Conservation (phyloP, 2,113 vertebrate species). For the Saccopteryx bilineata region DNA sequence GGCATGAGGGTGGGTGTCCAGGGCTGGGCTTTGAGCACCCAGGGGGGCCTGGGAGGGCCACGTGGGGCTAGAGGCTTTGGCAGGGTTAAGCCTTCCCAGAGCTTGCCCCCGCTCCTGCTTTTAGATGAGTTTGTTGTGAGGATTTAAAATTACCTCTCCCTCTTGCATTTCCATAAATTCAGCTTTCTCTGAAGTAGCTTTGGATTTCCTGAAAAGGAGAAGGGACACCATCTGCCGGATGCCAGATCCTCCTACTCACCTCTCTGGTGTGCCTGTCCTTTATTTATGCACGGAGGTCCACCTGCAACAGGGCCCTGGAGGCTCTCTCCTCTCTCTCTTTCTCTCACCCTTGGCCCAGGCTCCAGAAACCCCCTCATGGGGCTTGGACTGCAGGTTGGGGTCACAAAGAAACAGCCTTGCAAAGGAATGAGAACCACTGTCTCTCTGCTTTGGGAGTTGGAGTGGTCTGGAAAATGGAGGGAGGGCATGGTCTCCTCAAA, state of each 20-base stretch:
- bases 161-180: slow-evolving; percentile 8
- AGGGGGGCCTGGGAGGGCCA: not conserved
- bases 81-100: not conserved
- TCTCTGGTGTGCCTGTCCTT: not conserved
- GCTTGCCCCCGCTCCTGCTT: not conserved
- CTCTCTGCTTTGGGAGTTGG: not conserved
- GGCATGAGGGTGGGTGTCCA: not conserved
- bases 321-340: not conserved
- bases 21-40: not conserved
- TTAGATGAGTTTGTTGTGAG: slow-evolving; percentile 41
- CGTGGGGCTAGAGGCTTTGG: not conserved
- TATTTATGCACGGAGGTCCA: not conserved
- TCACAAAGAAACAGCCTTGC: not conserved
- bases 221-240: not conserved
- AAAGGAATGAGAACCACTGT: not conserved
- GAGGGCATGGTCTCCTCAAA: not conserved
- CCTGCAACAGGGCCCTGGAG: not conserved
- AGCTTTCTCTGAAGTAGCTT: slow-evolving; percentile 49
- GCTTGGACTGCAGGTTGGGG: not conserved
- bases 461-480: not conserved
- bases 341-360: not conserved
- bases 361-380: not conserved
- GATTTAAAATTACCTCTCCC: slow-evolving; percentile 42
- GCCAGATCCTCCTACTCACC: not conserved
- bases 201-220: slow-evolving; percentile 61